Conservation (phyloP, 2,113 vertebrate genomes). For the Rhineura floridana region DNA sequence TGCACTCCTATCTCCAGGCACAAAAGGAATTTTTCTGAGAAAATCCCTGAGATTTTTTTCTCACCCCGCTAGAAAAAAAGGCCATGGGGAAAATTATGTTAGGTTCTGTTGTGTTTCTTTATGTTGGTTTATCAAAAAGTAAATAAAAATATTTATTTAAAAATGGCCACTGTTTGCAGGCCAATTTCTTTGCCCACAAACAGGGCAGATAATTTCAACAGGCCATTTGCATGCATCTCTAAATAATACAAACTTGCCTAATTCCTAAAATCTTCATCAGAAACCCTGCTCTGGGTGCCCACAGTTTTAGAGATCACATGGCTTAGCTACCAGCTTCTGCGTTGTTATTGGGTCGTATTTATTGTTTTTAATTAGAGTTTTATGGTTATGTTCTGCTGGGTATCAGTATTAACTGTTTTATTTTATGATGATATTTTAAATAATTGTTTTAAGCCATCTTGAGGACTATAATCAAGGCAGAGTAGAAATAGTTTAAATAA, state of each 20-base stretch:
- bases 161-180: too few relatives aligned
- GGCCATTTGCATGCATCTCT: too few relatives aligned
- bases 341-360: not conserved
- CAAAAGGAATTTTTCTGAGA: not conserved
- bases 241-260: not conserved
- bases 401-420: not conserved
- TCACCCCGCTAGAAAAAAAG: too few relatives aligned
- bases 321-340: not conserved
- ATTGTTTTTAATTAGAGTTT: not conserved
- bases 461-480: not conserved
- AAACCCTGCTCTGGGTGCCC: not conserved
- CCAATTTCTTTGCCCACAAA: too few relatives aligned
- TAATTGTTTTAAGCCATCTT: not conserved
- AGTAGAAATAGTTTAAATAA: too few relatives aligned
- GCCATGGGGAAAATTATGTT: too few relatives aligned
- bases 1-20: too few relatives aligned
- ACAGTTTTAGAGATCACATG: not conserved
- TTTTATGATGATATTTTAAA: not conserved
- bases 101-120: too few relatives aligned
- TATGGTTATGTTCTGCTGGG: not conserved
- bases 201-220: too few relatives aligned
- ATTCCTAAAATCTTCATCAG: not conserved
- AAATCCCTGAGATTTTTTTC: too few relatives aligned
- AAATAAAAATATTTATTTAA: too few relatives aligned
- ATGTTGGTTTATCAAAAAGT: too few relatives aligned